Evolutionary conservation across 2,888 invertebrate genomes (phyloP), one percentile per base, ranked within the genome.

Genomic region (Lordiphosa fenestrarum): DNA sequence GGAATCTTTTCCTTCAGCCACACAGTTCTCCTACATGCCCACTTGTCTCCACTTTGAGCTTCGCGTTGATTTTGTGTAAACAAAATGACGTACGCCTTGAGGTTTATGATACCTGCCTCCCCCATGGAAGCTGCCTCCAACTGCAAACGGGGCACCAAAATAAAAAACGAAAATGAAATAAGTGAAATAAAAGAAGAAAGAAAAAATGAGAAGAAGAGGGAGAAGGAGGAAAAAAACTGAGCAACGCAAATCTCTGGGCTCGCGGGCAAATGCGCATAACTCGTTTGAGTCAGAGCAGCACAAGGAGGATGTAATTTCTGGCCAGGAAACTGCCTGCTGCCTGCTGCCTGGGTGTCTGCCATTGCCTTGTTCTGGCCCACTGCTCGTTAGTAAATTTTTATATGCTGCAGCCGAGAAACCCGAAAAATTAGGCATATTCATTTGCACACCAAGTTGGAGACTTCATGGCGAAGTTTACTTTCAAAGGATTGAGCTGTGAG

Each of bases 61-160:
- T n/a, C 33, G 58, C 65, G 66, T 48, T 75, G 82, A 75, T 78
- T 78, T 69, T 68, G 65, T 75, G 71, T 78, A 78, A 80, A 80
- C 83, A 80, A 67, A 80, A 72, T 76, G 76, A 76, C 61, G 80
- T 56, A 76, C 76, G 83, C 83, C 78, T 71, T 66, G 66, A 73
- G 83, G 67, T 66, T 72, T 67, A 56, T 48, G 53, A 63, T 64
- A 71, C 80, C 62, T 69, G 38, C 13, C 12, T 13, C 12, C 12
- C 19, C n/a, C 19, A 15, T 25, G 25, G 6, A 25, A 6, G 25
- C 25, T 6, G 6, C 6, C 6, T 25, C 25, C 25, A 25, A 25
- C 25, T 25, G 25, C 6, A 25, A 25, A 25, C 6, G 6, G 25
- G 25, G 6, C 6, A 6, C 25, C 25, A 6, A 30, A 30, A 30